Percentiles rank a stretch among this genome's conserved stretches.
phyloP scores from a whole-genome alignment of 2,797 vertebrate species.

The Etheostoma perlongum region DNA sequence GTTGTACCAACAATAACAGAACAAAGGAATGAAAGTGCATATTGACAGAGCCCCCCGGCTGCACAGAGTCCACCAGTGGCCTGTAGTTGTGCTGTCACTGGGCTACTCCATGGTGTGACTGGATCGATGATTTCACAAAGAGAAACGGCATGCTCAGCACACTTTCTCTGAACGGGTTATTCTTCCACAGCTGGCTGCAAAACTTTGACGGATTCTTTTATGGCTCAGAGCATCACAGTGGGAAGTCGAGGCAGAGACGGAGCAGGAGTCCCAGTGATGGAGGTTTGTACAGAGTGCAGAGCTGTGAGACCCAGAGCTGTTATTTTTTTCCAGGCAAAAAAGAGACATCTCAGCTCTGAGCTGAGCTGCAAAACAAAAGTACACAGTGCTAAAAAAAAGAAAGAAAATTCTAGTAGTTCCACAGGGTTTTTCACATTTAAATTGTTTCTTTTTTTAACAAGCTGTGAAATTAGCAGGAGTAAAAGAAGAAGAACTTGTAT shows the following conservation, averaged over 20 bases:
- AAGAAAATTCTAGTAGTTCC: no score
- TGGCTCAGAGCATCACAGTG: not conserved
- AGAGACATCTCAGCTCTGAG: constrained; percentile 1
- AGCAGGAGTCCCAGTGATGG: not conserved
- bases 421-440: not conserved
- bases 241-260: not conserved
- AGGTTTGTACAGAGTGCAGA: not conserved
- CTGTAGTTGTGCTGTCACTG: not conserved
- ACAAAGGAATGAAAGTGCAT: not conserved
- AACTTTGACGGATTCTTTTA: not conserved
- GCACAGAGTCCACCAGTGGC: not conserved
- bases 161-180: not conserved
- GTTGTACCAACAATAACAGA: not conserved
- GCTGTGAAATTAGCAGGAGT: no score
- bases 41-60: not conserved
- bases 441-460: no score
- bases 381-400: not conserved
- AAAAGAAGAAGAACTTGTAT: no score
- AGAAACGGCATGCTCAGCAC: constrained; percentile 11
- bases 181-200: not conserved
- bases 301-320: not conserved
- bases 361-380: not conserved
- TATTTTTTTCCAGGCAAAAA: not conserved
- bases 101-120: not conserved
- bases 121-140: constrained; percentile 11